phyloP scores from a whole-genome alignment of 1,140 invertebrate species.

The Temnothorax curvispinosus region DNA sequence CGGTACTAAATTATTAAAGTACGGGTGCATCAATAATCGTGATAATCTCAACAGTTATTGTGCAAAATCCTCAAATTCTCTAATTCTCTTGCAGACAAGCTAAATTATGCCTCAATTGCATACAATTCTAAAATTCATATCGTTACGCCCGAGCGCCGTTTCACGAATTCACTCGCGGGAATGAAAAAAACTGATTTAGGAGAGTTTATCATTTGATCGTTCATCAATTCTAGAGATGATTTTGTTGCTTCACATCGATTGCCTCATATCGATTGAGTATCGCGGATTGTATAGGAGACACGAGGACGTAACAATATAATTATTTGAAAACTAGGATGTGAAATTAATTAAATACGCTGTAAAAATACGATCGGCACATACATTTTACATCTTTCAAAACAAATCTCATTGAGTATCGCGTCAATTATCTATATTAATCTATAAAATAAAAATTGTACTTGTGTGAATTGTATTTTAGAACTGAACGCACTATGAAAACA shows the following conservation, averaged over 20 bases:
- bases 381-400: conserved; percentile 16
- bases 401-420: too few species aligned
- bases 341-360: neutral
- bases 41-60: neutral
- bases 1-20: conserved; percentile 34
- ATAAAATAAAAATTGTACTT: neutral
- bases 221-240: neutral
- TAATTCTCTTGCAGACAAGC: conserved; percentile 9
- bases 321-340: neutral
- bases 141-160: neutral
- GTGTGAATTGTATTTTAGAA: neutral
- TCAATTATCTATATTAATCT: neutral
- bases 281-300: neutral
- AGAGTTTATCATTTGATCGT: neutral
- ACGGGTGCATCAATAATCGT: conserved; percentile 22
- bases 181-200: neutral
- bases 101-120: neutral
- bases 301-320: conserved; percentile 4
- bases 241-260: neutral
- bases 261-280: neutral
- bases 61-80: neutral
- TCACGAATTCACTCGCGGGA: neutral
- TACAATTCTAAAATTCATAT: neutral
- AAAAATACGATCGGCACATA: neutral
- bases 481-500: neutral